Percentiles rank a stretch among this genome's conserved stretches.
Conservation (phyloP, 2,888 invertebrate species). For the Amiota mariae region DNA sequence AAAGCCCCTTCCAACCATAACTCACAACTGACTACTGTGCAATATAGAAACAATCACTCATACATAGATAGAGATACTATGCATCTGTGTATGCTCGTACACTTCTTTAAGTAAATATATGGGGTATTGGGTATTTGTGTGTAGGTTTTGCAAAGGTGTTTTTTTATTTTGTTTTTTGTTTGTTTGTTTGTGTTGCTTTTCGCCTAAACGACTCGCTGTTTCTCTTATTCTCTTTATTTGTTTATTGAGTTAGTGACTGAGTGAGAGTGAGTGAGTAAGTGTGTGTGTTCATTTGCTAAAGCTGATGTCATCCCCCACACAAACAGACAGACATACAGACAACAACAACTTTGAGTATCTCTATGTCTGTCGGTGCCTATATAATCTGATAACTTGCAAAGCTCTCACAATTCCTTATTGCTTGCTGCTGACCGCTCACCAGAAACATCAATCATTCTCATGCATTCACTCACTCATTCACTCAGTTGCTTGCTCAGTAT, state of each 20-base stretch:
- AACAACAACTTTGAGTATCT: slow-evolving; percentile 15
- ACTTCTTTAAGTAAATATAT: too few species aligned
- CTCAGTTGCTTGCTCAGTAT: background rate
- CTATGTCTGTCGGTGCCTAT: background rate
- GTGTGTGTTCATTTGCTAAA: slow-evolving; percentile 14
- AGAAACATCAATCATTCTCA: background rate
- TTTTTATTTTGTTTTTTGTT: too few species aligned
- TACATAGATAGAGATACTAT: slow-evolving; percentile 8
- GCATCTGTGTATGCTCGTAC: background rate
- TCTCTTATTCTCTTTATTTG: background rate
- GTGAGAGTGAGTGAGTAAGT: too few species aligned
- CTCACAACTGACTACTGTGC: too few species aligned
- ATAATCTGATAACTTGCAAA: background rate
- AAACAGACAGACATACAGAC: slow-evolving; percentile 33
- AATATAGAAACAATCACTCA: slow-evolving; percentile 15
- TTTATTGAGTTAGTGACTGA: too few species aligned
- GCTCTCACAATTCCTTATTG: background rate
- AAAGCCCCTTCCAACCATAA: too few species aligned
- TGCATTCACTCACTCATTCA: background rate
- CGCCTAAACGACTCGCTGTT: background rate
- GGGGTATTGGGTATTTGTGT: background rate
- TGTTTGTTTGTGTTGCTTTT: slow-evolving; percentile 9
- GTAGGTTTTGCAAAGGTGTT: slow-evolving; percentile 50
- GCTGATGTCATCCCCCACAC: slow-evolving; percentile 64
- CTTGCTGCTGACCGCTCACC: background rate